These are phyloP conservation scores for Corythornis cristatus DNA, from an alignment of 2,113 vertebrate species.

Conservation along the genomic window DNA sequence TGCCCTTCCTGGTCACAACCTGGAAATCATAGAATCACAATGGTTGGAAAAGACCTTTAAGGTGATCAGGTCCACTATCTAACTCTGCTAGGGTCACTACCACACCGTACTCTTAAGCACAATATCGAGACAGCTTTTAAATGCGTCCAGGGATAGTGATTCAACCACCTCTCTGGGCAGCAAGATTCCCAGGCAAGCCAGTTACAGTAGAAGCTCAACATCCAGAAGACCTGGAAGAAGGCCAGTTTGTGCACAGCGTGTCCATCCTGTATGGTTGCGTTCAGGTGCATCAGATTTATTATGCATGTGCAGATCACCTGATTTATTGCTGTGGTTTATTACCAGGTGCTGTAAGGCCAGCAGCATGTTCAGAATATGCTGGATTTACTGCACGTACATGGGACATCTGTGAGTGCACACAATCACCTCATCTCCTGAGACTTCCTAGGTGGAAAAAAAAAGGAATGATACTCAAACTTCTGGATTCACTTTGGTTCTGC, in stretches of 20 bases:
- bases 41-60: no score
- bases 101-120: no score
- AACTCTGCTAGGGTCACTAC: no score
- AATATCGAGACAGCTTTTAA: no score
- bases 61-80: no score
- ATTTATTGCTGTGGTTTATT: conserved; percentile 58
- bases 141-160: no score
- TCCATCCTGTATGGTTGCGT: conserved; percentile 9
- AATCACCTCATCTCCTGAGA: conserved; percentile 10
- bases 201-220: conserved; percentile 3
- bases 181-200: not conserved
- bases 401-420: conserved; percentile 21
- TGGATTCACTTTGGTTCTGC: not conserved
- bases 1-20: not conserved
- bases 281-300: conserved; percentile 55
- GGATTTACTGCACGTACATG: conserved; percentile 23
- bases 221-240: conserved; percentile 32
- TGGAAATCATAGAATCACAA: not conserved
- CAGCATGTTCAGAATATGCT: not conserved
- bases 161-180: no score
- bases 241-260: conserved; percentile 40
- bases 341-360: conserved; percentile 39
- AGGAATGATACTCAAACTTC: not conserved
- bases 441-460: not conserved
- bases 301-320: conserved; percentile 33